phyloP scores from a whole-genome alignment of 2,888 invertebrate species.

The Mechanitis mazaeus region DNA sequence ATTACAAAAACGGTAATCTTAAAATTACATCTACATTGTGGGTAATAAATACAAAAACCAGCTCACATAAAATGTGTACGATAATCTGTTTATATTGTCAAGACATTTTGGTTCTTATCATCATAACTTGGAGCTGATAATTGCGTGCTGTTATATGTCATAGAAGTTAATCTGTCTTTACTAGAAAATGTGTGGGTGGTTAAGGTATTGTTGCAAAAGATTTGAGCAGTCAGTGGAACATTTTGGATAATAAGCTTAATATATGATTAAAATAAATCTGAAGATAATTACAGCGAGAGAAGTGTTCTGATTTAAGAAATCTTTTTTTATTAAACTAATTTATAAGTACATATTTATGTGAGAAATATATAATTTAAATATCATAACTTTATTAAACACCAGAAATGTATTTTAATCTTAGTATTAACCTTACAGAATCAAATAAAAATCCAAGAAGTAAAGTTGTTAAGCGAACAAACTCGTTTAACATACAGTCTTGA shows the following conservation, averaged over 20 bases:
- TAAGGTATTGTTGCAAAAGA: conserved; percentile 13
- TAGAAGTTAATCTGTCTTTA: conserved; percentile 14
- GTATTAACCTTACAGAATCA: background rate
- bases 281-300: too few species aligned
- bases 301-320: too few species aligned
- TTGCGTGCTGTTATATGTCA: background rate
- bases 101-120: conserved; percentile 8
- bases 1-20: conserved; percentile 44
- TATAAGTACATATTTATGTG: too few species aligned
- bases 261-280: too few species aligned
- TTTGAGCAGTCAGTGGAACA: background rate
- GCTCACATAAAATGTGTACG: conserved; percentile 2
- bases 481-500: conserved; percentile 17
- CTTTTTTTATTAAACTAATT: too few species aligned
- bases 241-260: too few species aligned
- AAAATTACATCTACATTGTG: conserved; percentile 43
- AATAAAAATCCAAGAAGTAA: background rate
- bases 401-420: background rate
- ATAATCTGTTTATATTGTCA: conserved; percentile 10
- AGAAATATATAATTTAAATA: too few species aligned
- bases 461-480: background rate
- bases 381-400: too few species aligned
- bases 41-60: conserved; percentile 21
- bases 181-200: conserved; percentile 46
- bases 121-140: background rate